phyloP scores from a whole-genome alignment of 2,797 vertebrate genomes.

The Acanthurus leucopareius region DNA sequence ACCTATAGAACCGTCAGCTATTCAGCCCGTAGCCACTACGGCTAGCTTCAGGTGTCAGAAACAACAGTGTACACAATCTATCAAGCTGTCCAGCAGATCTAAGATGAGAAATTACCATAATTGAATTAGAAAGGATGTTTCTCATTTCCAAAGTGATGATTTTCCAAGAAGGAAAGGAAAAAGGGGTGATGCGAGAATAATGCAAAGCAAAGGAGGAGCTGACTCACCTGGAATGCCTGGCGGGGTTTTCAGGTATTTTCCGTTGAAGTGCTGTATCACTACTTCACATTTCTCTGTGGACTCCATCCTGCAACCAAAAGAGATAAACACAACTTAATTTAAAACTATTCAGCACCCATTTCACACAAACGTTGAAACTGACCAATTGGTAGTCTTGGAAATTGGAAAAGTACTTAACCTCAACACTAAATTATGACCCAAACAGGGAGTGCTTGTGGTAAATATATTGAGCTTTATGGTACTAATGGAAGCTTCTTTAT shows the following conservation, averaged over 20 bases:
- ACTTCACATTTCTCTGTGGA: slow-evolving; percentile 99
- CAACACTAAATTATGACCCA: background rate
- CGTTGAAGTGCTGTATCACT: slow-evolving; percentile 99
- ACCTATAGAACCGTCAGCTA: slow-evolving; percentile 52
- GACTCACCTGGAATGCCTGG: slow-evolving; percentile 96
- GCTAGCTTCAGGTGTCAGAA: slow-evolving; percentile 72
- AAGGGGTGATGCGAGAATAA: slow-evolving; percentile 15
- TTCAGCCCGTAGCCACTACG: slow-evolving; percentile 43
- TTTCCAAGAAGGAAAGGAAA: slow-evolving; percentile 31
- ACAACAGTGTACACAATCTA: slow-evolving; percentile 68
- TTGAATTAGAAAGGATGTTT: slow-evolving; percentile 64
- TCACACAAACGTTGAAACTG: background rate
- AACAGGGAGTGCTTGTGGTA: background rate
- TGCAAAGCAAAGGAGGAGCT: slow-evolving; percentile 20
- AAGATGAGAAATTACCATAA: slow-evolving; percentile 67
- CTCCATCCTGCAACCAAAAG: slow-evolving; percentile 91
- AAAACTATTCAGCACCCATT: slow-evolving; percentile 2
- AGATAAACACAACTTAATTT: background rate
- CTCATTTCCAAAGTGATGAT: slow-evolving; percentile 35
- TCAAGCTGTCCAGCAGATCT: slow-evolving; percentile 61
- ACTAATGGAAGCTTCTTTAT: background rate
- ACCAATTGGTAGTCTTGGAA: background rate
- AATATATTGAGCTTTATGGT: background rate
- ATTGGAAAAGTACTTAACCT: background rate
- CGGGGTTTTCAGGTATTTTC: slow-evolving; percentile 98